Evolutionary conservation across 2,888 invertebrate genomes (phyloP), one percentile per base, ranked within the genome.

Genomic region (Megalurothrips usitatus): DNA sequence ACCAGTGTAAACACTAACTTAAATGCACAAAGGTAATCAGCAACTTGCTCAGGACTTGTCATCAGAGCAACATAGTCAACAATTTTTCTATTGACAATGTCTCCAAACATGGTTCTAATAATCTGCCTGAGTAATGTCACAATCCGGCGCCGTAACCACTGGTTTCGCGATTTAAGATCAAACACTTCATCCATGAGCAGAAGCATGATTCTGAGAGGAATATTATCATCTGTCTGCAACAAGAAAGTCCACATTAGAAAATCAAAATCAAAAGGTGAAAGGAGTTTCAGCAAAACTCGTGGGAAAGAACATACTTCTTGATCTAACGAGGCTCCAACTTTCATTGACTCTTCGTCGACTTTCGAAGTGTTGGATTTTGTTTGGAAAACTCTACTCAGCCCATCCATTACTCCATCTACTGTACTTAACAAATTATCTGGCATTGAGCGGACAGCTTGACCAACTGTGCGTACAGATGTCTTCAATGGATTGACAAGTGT

Each of bases 351-450:
- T 63, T 87, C 86, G 82, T 84, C 81, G 58, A 79, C 12, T 26
- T 75, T 75, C 23, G 68, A 75, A 8, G 12, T 6, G 12, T 75
- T 75, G 23, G 68, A 26, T 23, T 84, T 82, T 85, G 85, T 89
- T 87, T 92, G 91, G 85, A 94, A 94, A 34, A 94, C 92, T 88
- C 93, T 94, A 79, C 93, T 93, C 83, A 95, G 90, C 81, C 94
- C 94, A 85, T 93, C 95, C 88, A 94, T 93, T 52, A 96, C 92
- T 82, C 94, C 94, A 85, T 94, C 94, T 0, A 96, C 93, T 0
- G 95, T 95, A 84, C 93, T 95, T 58, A 93, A 90, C 83, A 97
- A 91, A 85, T 94, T 94, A 86, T 97, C 96, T 0, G 97, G 96
- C 90, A 96, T 94, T 80, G 94, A 93, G 87, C 94, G 94, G 48